These are phyloP conservation scores for Polydrusus cervinus DNA, from an alignment of 2,888 invertebrate species.

Conservation along the genomic window DNA sequence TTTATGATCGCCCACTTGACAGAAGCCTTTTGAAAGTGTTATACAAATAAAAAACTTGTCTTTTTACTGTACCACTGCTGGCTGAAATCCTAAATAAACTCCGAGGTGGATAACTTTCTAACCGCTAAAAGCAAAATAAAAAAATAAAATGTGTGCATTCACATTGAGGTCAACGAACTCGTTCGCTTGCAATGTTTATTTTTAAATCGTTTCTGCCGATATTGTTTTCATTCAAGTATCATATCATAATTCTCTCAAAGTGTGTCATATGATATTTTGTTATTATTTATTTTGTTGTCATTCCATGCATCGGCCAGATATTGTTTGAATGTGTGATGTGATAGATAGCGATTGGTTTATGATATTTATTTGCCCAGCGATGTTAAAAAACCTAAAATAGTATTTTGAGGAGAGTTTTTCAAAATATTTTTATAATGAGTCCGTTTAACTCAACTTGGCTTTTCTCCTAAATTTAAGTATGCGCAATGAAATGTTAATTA, in stretches of 20 bases:
- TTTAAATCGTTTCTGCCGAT: conserved; percentile 51
- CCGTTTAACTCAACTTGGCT: no score
- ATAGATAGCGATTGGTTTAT: conserved; percentile 35
- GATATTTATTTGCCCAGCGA: conserved; percentile 28
- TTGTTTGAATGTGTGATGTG: conserved; percentile 25
- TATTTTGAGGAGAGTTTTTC: no score
- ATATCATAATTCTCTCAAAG: conserved; percentile 52
- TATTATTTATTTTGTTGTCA: conserved; percentile 49
- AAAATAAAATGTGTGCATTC: conserved; percentile 52
- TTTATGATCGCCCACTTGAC: no score
- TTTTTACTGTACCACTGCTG: no score
- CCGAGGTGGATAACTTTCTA: conserved; percentile 47
- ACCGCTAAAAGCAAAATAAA: conserved; percentile 42
- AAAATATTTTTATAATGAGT: no score
- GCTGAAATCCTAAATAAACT: conserved; percentile 15
- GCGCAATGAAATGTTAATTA: no score
- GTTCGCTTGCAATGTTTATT: conserved; percentile 54
- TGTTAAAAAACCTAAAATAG: no score
- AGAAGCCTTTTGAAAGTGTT: no score
- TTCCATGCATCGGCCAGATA: conserved; percentile 32
- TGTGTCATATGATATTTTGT: conserved; percentile 52
- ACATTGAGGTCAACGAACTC: conserved; percentile 46
- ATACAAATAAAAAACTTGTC: no score
- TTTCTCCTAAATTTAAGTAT: no score
- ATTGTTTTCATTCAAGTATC: conserved; percentile 53